These are phyloP conservation scores for Ictalurus furcatus DNA, from an alignment of 2,113 vertebrate genomes.

Conservation along the genomic window DNA sequence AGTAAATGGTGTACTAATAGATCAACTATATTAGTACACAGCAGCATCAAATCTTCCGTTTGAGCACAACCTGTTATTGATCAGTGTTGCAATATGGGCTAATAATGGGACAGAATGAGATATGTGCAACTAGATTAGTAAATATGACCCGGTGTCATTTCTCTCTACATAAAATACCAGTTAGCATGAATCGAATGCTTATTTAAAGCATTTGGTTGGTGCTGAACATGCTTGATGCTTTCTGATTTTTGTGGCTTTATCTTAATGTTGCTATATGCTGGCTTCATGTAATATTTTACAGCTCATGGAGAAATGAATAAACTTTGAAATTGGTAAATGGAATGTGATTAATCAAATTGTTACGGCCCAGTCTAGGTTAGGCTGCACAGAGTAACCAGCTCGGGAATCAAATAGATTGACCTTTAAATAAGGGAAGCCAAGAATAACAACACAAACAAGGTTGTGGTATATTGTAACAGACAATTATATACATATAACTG, in stretches of 20 bases:
- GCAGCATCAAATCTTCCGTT: background rate
- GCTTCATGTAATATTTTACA: background rate
- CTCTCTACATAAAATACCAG: background rate
- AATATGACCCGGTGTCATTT: background rate
- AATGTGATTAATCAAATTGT: background rate
- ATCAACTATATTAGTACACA: background rate
- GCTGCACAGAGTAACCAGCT: no score
- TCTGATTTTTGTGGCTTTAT: background rate
- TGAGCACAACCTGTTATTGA: constrained; percentile 21
- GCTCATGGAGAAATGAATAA: background rate
- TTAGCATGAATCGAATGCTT: background rate
- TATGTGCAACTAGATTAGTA: background rate
- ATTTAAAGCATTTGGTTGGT: background rate
- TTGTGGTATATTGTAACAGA: no score
- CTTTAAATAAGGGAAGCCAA: no score
- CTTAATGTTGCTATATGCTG: background rate
- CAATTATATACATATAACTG: no score
- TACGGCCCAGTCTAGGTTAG: no score
- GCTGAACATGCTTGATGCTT: background rate
- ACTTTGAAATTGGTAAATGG: background rate
- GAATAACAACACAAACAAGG: no score
- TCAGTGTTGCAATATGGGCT: background rate
- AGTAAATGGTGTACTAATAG: background rate
- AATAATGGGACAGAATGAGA: background rate
- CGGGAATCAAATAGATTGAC: no score